These are phyloP conservation scores for Pyrocephalus nanus DNA, from an alignment of 2,797 vertebrate genomes.

Conservation along the genomic window DNA sequence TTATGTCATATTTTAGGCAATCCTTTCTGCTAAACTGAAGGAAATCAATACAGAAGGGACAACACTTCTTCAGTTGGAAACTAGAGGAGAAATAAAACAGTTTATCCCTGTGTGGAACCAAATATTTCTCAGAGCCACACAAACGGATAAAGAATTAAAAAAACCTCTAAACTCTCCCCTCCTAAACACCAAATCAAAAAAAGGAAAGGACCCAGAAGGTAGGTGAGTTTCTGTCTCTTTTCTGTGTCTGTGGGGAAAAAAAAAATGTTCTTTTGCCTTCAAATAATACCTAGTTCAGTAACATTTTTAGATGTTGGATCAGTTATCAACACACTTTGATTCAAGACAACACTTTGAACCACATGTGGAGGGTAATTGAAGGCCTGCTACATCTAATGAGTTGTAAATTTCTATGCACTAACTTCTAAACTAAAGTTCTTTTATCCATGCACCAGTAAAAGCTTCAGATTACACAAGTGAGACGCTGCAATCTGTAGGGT, in stretches of 20 bases:
- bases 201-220: neutral
- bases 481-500: neutral
- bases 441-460: neutral
- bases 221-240: neutral
- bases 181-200: neutral
- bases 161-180: accelerated
- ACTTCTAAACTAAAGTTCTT: neutral
- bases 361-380: neutral
- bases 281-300: neutral
- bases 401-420: neutral
- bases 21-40: conserved; percentile 16
- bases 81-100: conserved; percentile 27
- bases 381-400: neutral
- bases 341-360: neutral
- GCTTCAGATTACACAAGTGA: neutral
- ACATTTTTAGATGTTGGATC: neutral
- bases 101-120: neutral
- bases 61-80: conserved; percentile 43
- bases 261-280: neutral
- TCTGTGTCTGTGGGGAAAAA: neutral
- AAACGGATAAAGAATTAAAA: neutral
- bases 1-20: conserved; percentile 32
- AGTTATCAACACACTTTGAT: neutral
- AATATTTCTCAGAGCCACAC: neutral
- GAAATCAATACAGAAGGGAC: neutral